Conservation (phyloP, 64 coral and sea anemone genomes). For the Astreopora myriophthalma region DNA sequence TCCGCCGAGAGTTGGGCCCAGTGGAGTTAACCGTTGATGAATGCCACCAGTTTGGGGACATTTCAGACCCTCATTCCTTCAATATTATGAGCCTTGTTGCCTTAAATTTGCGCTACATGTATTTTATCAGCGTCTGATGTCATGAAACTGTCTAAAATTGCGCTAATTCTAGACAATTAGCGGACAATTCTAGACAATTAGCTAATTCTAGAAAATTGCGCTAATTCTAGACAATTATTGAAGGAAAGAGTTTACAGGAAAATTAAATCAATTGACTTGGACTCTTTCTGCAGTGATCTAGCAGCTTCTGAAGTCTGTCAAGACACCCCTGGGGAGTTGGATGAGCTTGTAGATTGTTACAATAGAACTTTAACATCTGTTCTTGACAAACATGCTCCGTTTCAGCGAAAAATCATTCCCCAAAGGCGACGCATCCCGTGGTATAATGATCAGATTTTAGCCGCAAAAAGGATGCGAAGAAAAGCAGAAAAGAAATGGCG, state of each 20-base stretch:
- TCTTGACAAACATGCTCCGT: slow-evolving; percentile 55
- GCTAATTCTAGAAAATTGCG: too few relatives aligned
- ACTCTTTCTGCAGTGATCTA: slow-evolving; percentile 26
- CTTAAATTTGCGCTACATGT: too few relatives aligned
- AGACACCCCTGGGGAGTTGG: slow-evolving; percentile 8
- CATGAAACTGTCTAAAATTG: too few relatives aligned
- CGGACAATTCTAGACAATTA: too few relatives aligned
- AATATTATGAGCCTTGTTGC: too few relatives aligned
- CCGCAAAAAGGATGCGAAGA: slow-evolving; percentile 53
- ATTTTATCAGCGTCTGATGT: too few relatives aligned
- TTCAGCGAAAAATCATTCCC: slow-evolving; percentile 19
- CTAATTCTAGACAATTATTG: too few relatives aligned
- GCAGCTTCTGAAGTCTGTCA: slow-evolving; percentile 32
- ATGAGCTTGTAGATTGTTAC: slow-evolving; percentile 48
- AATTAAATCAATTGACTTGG: slow-evolving; percentile 54
- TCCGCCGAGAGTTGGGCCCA: too few relatives aligned
- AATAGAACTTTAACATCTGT: slow-evolving; percentile 49
- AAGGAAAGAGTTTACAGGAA: slow-evolving; percentile 5
- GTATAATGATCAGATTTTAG: slow-evolving; percentile 60
- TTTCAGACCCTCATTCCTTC: too few relatives aligned
- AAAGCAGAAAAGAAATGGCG: slow-evolving; percentile 53
- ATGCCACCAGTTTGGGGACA: too few relatives aligned
- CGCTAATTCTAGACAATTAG: too few relatives aligned
- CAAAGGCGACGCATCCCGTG: slow-evolving; percentile 21
- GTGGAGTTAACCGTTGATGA: too few relatives aligned